A percentile compares a stretch with the other conserved stretches of the same genome.
Conservation (phyloP, 2,113 vertebrate genomes). For the Cyprinodon tularosa region DNA sequence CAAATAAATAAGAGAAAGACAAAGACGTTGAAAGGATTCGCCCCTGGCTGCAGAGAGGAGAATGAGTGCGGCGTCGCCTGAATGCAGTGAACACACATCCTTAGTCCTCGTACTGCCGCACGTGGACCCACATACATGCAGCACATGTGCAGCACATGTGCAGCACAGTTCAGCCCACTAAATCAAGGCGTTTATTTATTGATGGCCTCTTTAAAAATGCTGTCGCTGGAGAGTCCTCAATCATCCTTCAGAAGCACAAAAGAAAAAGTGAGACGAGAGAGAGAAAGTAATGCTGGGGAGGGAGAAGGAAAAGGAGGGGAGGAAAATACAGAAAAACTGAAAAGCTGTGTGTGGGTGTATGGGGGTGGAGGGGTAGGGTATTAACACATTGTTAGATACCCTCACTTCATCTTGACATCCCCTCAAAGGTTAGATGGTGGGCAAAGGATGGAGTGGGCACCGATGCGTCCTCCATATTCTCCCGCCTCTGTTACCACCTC, state of each 20-base stretch:
- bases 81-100: slow-evolving; percentile 6
- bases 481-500: neutral
- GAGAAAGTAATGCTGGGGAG: neutral
- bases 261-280: slow-evolving; percentile 24
- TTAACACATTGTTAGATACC: slow-evolving; percentile 27
- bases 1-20: slow-evolving; percentile 29
- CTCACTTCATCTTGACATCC: slow-evolving; percentile 51
- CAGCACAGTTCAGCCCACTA: slow-evolving; percentile 8
- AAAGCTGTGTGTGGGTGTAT: neutral
- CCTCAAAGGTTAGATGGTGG: slow-evolving; percentile 28
- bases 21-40: slow-evolving; percentile 47
- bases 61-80: neutral
- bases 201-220: slow-evolving; percentile 58
- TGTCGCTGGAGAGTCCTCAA: slow-evolving; percentile 54
- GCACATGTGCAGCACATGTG: neutral
- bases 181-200: slow-evolving; percentile 58
- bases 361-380: neutral
- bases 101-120: neutral
- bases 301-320: neutral
- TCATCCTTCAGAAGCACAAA: slow-evolving; percentile 49
- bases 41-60: slow-evolving; percentile 6
- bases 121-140: neutral
- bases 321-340: neutral
- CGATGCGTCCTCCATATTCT: slow-evolving; percentile 26
- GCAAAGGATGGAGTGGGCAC: slow-evolving; percentile 49